A percentile compares a stretch with the other conserved stretches of the same genome.
Evolutionary conservation across 2,888 invertebrate species (phyloP).

Genomic region (Xanthostigma xanthostigma): DNA sequence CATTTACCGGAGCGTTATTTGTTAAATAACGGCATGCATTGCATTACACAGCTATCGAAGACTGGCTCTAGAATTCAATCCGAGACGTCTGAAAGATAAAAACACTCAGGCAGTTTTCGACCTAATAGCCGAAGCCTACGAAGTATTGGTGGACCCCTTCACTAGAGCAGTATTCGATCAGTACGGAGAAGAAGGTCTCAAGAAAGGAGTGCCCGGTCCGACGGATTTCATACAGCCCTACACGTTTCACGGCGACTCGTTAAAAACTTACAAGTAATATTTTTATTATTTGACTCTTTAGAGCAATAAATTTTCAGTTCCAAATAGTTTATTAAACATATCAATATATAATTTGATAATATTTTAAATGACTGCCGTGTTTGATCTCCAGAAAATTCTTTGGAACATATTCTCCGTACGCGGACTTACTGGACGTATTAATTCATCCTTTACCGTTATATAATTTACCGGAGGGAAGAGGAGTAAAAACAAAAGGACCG

Average conservation of each 20-base stretch:
- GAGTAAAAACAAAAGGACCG: constrained; percentile 46
- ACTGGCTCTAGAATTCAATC: constrained; percentile 33
- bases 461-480: constrained; percentile 41
- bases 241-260: constrained; percentile 66
- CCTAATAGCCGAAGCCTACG: constrained; percentile 63
- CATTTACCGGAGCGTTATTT: neutral
- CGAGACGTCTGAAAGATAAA: constrained; percentile 39
- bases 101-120: constrained; percentile 42
- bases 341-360: neutral
- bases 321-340: neutral
- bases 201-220: constrained; percentile 60
- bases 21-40: neutral
- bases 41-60: constrained; percentile 24
- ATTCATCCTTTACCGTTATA: constrained; percentile 46
- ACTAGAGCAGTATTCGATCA: constrained; percentile 70
- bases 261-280: constrained; percentile 51
- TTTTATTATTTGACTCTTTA: constrained; percentile 11
- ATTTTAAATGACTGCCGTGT: constrained; percentile 13
- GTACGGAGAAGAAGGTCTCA: constrained; percentile 78
- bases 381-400: constrained; percentile 51
- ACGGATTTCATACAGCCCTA: constrained; percentile 53
- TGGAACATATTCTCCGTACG: constrained; percentile 69
- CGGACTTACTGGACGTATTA: constrained; percentile 52
- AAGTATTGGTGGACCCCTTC: constrained; percentile 53
- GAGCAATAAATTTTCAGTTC: neutral